Percentiles rank a stretch among this genome's conserved stretches.
Evolutionary conservation across 1,140 invertebrate genomes (phyloP).

Genomic region (Neotoxoptera formosana): DNA sequence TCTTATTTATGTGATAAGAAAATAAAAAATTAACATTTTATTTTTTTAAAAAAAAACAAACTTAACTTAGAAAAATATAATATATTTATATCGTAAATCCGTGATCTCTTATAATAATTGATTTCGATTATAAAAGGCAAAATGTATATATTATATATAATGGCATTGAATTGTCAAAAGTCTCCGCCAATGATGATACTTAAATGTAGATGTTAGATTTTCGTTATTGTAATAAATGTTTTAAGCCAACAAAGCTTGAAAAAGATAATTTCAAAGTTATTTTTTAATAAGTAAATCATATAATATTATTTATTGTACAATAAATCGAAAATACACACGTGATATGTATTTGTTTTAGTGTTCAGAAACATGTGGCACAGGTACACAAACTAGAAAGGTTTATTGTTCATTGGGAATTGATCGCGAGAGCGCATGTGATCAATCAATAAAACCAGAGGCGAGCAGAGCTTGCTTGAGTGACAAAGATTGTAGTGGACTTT

Average conservation of each 20-base stretch:
- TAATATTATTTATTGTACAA: neutral
- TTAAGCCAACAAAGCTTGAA: neutral
- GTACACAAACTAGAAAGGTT: slow-evolving; percentile 71
- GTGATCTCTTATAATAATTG: too few species aligned
- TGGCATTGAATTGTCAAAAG: too few species aligned
- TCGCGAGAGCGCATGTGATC: slow-evolving; percentile 64
- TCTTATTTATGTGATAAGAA: too few species aligned
- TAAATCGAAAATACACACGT: neutral
- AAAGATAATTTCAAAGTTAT: neutral
- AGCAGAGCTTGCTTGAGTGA: slow-evolving; percentile 68
- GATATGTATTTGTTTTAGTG: slow-evolving; percentile 65
- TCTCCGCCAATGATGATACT: too few species aligned
- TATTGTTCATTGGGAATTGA: slow-evolving; percentile 68
- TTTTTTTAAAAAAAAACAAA: too few species aligned
- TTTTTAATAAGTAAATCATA: neutral
- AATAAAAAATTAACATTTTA: too few species aligned
- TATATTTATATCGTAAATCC: too few species aligned
- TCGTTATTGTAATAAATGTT: too few species aligned
- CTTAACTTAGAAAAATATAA: too few species aligned
- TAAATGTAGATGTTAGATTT: too few species aligned
- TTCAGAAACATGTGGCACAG: slow-evolving; percentile 70
- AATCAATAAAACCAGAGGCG: slow-evolving; percentile 65
- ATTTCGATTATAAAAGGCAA: too few species aligned
- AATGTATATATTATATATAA: too few species aligned
- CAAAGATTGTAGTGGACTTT: slow-evolving; percentile 69